phyloP scores from a whole-genome alignment of 2,797 vertebrate species.

The Oophaga sylvatica region DNA sequence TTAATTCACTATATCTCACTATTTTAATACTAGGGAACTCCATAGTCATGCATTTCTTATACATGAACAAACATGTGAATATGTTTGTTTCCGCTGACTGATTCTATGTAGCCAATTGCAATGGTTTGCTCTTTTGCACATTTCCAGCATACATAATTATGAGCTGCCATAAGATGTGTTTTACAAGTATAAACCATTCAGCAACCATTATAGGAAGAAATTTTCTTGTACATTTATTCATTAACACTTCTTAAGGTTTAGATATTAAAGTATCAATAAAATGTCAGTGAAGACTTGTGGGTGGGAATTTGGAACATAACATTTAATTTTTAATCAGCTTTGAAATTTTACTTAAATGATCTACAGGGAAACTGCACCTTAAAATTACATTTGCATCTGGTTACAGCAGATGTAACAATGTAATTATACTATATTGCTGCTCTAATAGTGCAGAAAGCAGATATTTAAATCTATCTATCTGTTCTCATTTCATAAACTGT shows the following conservation, averaged over 20 bases:
- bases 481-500: background rate
- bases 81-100: too few relatives aligned
- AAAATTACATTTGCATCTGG: conserved; percentile 35
- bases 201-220: background rate
- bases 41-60: too few relatives aligned
- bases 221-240: background rate
- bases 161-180: background rate
- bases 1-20: too few relatives aligned
- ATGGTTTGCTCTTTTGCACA: too few relatives aligned
- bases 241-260: background rate
- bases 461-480: background rate
- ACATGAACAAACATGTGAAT: too few relatives aligned
- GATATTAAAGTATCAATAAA: background rate
- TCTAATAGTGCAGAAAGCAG: background rate
- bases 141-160: background rate
- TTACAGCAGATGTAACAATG: conserved; percentile 1
- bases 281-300: background rate
- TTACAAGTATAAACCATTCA: background rate
- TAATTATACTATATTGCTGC: background rate
- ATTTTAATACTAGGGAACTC: too few relatives aligned
- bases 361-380: conserved; percentile 15
- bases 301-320: background rate
- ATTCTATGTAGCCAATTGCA: background rate
- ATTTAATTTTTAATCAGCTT: conserved; percentile 18
- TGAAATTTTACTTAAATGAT: conserved; percentile 14